Base-by-base conservation (phyloP, 2,888 invertebrate genomes). In the Cheilosia pagana region DNA sequence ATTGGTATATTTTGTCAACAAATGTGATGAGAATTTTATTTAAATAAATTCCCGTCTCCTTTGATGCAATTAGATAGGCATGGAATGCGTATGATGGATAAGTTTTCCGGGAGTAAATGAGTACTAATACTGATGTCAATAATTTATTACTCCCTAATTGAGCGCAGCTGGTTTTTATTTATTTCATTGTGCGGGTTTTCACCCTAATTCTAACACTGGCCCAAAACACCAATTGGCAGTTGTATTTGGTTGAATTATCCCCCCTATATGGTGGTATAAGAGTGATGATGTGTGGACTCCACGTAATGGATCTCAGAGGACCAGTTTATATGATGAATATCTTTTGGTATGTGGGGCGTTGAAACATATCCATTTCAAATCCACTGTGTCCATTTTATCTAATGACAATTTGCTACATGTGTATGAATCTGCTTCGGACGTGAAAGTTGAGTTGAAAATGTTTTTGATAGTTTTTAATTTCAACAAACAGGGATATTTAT, bases 71-170 rank as follows among this genome's bases (percentile, higher is more conserved):
- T 78, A 75, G 52, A 50, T 50, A 52, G 70, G 79, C 50, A 79
- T 83, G 8, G 28, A 8, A 28, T 28, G 28, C 8, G 28, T 28
- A 28, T 28, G 74, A 85, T 63, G 62, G 60, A 68, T 21, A 67
- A 39, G 35, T 50, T 57, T 53, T 35, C 14, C 60, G 28, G 41
- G n/a, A 45, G 53, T 45, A 52, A 57, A 65, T 41, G 39, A 19
- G 50, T 60, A 41, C 35, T 62, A 41, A 74, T 78, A 52, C 78
- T 45, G 67, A 74, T 74, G 68, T 68, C 53, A 63, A 79, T 79
- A 85, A 85, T 85, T 85, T 85, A 79, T 85, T 70, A 53, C 74
- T 59, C 70, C 68, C 68, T 85, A 85, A 85, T 85, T 85, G 83
- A 43, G 53, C 41, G 65, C 83, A 85, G 74, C 50, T 85, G 83